Percentiles rank a stretch among this genome's conserved stretches.
These are phyloP conservation scores for Acromyrmex charruanus DNA, from an alignment of 1,140 invertebrate genomes.

Conservation along the genomic window DNA sequence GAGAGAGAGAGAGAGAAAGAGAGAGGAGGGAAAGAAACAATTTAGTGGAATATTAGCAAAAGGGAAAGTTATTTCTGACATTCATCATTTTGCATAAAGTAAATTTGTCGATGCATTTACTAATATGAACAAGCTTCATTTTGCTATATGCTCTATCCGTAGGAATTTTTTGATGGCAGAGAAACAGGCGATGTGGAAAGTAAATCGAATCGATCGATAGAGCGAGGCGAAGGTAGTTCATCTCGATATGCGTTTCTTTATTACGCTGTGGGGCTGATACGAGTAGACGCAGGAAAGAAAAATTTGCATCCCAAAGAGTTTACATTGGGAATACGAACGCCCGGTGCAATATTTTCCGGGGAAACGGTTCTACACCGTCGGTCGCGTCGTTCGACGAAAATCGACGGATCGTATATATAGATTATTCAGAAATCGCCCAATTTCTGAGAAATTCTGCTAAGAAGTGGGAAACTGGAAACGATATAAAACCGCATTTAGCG, in stretches of 20 bases:
- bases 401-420: constrained; percentile 13
- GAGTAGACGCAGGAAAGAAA: constrained; percentile 44
- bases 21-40: background rate
- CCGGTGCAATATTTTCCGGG: constrained; percentile 49
- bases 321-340: constrained; percentile 50
- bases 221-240: constrained; percentile 13
- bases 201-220: constrained; percentile 23
- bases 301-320: constrained; percentile 64
- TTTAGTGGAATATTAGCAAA: background rate
- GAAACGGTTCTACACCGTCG: constrained; percentile 9
- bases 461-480: constrained; percentile 34
- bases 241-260: constrained; percentile 60
- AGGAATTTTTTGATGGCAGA: constrained; percentile 2
- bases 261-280: constrained; percentile 43
- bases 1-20: background rate
- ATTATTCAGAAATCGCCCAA: constrained; percentile 43
- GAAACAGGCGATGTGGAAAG: constrained; percentile 24
- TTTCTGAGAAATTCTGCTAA: constrained; percentile 35
- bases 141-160: background rate
- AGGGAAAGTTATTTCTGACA: background rate
- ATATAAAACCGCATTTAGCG: constrained; percentile 48
- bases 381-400: constrained; percentile 42
- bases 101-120: constrained; percentile 33
- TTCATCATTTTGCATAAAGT: constrained; percentile 9
- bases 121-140: constrained; percentile 4